A percentile compares a stretch with the other conserved stretches of the same genome.
Conservation (phyloP, 2,797 vertebrate species). For the Acipenser ruthenus region DNA sequence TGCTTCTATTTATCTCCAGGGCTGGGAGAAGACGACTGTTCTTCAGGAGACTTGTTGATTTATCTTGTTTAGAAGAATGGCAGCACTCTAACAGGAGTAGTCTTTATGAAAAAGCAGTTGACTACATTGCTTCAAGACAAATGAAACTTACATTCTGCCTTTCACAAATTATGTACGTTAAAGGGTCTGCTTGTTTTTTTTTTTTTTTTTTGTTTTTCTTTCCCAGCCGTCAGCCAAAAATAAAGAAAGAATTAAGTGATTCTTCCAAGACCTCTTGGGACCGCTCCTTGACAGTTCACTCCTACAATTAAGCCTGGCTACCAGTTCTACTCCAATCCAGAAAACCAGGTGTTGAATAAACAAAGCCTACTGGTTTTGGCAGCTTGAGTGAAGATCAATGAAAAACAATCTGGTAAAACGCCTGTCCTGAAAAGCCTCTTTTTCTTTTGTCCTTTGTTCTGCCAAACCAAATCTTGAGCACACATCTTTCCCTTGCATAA, state of each 20-base stretch:
- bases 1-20: background rate
- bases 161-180: conserved; percentile 20
- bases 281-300: conserved; percentile 41
- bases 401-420: conserved; percentile 27
- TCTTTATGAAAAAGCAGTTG: conserved; percentile 19
- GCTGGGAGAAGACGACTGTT: conserved; percentile 3
- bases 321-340: conserved; percentile 27
- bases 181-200: conserved; percentile 17
- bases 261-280: conserved; percentile 26
- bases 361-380: conserved; percentile 24
- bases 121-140: conserved; percentile 18
- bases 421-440: conserved; percentile 16
- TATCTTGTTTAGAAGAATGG: conserved; percentile 3
- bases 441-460: conserved; percentile 18
- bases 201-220: background rate
- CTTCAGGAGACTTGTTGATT: conserved; percentile 9
- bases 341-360: conserved; percentile 40
- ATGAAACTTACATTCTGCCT: conserved; percentile 17
- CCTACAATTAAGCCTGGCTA: conserved; percentile 35
- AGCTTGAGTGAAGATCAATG: conserved; percentile 35
- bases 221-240: background rate
- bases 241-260: conserved; percentile 19
- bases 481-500: conserved; percentile 21
- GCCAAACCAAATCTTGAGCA: conserved; percentile 24
- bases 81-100: conserved; percentile 1